Evolutionary conservation across 2,113 vertebrate genomes (phyloP), one percentile per base, ranked within the genome.

Genomic region (Manacus vitellinus): DNA sequence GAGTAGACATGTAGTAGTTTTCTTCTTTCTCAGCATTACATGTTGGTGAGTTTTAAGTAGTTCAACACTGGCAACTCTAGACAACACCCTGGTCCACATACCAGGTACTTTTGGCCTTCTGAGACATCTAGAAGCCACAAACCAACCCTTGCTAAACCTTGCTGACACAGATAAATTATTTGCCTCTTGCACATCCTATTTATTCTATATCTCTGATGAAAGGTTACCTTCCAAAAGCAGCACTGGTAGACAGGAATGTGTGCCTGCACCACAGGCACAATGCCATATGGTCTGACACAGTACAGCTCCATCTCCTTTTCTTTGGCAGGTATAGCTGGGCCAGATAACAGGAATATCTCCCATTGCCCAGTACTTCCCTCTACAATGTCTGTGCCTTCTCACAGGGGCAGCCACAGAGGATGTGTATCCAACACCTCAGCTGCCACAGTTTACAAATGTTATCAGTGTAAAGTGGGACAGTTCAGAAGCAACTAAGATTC

Each of bases 301-400:
- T 30, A 19, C 3, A 21, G 14, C 46, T 84, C 25, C 12, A 47
- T 12, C 18, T 61, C 27, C 35, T 67, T 84, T 44, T 21, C 37
- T 61, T 15, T 18, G 14, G 39, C 35, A 83, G 18, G 21, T 43
- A 35, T 27, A 61, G 23, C 47, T 7, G 5, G 19, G 15, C 7
- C 43, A 74, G 63, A 19, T 61, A 10, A 30, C 2, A 1, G 23
- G 9, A 44, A 4, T 18, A 19, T 28, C 51, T 84, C 31, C 39
- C 20, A 6, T 9, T 86, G 18, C 16, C 27, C 54, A 88, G 11
- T 51, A 14, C 5, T 23, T 67, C 7, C 6, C 11, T 31, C 22
- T 41, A 3, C 41, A 41, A 22, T 0, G 0, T 12, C 58, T 52
- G 14, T 0, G 0, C 30, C 55, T n/a, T n/a, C 3, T 56, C 37